phyloP scores from a whole-genome alignment of 2,888 invertebrate species.

The Dermolepida albohirtum region DNA sequence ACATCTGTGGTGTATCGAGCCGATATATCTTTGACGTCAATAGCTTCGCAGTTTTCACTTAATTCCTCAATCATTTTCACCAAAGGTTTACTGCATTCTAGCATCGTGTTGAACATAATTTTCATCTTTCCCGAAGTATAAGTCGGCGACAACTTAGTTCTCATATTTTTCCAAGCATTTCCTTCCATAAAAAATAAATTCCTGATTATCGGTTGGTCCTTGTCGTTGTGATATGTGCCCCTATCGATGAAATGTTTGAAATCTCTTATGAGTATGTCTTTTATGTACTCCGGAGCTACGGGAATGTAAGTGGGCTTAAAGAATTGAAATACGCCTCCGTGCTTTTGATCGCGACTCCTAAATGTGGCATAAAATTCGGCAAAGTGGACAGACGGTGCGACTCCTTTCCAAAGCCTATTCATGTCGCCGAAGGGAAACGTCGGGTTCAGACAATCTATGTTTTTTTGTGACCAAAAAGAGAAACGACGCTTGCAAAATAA shows the following conservation, averaged over 20 bases:
- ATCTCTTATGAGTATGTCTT: slow-evolving; percentile 69
- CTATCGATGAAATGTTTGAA: slow-evolving; percentile 72
- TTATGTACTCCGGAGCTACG: slow-evolving; percentile 46
- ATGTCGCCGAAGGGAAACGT: slow-evolving; percentile 42
- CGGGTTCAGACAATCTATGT: slow-evolving; percentile 38
- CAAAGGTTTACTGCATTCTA: slow-evolving; percentile 68
- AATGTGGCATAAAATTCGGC: slow-evolving; percentile 15
- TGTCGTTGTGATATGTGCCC: slow-evolving; percentile 69
- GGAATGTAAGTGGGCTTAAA: slow-evolving; percentile 44
- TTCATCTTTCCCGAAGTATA: slow-evolving; percentile 75
- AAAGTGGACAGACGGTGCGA: slow-evolving; percentile 14
- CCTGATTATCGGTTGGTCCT: slow-evolving; percentile 68
- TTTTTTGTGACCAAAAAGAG: slow-evolving; percentile 42
- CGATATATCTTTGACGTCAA: slow-evolving; percentile 31
- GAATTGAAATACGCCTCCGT: slow-evolving; percentile 44
- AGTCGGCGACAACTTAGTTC: slow-evolving; percentile 71
- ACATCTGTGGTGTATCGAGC: slow-evolving; percentile 22
- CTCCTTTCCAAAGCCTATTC: background rate
- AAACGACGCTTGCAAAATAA: slow-evolving; percentile 32
- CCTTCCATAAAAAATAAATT: slow-evolving; percentile 69
- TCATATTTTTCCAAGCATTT: slow-evolving; percentile 71
- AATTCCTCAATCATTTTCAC: slow-evolving; percentile 60
- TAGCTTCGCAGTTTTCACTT: slow-evolving; percentile 2
- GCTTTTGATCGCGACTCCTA: slow-evolving; percentile 34
- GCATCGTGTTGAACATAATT: slow-evolving; percentile 71